phyloP scores from a whole-genome alignment of 37 sponge, comb jelly and placozoan species.

The Crambe crambe region DNA sequence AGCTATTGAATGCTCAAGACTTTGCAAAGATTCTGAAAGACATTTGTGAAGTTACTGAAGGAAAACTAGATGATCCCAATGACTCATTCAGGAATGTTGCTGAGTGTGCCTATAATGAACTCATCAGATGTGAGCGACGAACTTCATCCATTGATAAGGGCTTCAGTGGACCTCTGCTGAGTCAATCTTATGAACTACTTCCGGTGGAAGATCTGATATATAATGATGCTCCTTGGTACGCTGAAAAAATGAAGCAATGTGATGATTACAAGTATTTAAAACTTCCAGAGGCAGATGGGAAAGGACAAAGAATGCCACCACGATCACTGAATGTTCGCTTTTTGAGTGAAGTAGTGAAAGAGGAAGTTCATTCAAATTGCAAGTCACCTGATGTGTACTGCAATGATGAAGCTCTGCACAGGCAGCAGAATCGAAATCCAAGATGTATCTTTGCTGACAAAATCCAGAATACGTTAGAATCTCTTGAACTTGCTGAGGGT shows the following conservation, averaged over 20 bases:
- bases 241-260: not conserved
- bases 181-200: conserved; percentile 31
- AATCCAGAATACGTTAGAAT: conserved; percentile 3
- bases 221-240: conserved; percentile 56
- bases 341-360: conserved; percentile 27
- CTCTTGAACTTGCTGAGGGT: conserved; percentile 22
- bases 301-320: conserved; percentile 28
- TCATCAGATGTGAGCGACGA: not conserved
- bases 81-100: conserved; percentile 5
- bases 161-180: not conserved
- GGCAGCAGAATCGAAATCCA: not conserved
- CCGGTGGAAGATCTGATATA: conserved; percentile 4
- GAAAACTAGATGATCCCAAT: not conserved
- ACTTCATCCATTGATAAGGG: not conserved
- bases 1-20: conserved; percentile 8
- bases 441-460: conserved; percentile 4
- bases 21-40: conserved; percentile 16
- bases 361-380: conserved; percentile 32
- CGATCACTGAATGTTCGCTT: conserved; percentile 30
- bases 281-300: conserved; percentile 20
- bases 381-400: conserved; percentile 9
- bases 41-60: conserved; percentile 7
- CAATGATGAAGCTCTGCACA: conserved; percentile 30
- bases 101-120: conserved; percentile 22
- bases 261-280: not conserved